phyloP scores from a whole-genome alignment of 2,113 vertebrate genomes.

The Turdus rufiventris region DNA sequence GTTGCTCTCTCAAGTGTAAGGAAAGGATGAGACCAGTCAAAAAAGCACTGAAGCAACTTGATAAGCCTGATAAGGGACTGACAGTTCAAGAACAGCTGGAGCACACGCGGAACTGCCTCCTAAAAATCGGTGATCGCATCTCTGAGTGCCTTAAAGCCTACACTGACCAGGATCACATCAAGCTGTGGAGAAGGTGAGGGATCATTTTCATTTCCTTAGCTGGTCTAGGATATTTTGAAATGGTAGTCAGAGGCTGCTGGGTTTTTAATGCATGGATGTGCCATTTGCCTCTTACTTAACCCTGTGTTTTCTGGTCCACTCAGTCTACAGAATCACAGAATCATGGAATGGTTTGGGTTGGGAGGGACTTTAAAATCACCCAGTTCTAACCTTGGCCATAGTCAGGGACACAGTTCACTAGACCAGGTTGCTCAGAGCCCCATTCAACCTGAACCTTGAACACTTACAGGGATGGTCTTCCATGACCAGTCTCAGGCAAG shows the following conservation, averaged over 20 bases:
- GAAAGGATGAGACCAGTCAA: conserved; percentile 98
- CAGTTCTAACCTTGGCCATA: background rate
- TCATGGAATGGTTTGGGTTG: background rate
- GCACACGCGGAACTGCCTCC: conserved; percentile 92
- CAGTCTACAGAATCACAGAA: background rate
- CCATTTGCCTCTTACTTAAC: background rate
- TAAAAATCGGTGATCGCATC: conserved; percentile 97
- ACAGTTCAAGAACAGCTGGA: conserved; percentile 93
- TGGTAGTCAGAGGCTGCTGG: background rate
- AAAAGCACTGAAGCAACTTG: conserved; percentile 95
- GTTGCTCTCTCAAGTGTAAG: conserved; percentile 82
- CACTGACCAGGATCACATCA: conserved; percentile 90
- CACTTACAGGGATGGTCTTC: background rate
- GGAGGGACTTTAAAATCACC: background rate
- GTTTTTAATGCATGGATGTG: background rate
- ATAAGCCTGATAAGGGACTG: conserved; percentile 95
- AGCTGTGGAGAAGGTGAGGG: conserved; percentile 88
- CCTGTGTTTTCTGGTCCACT: background rate
- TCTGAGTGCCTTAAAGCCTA: conserved; percentile 96
- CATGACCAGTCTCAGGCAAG: background rate
- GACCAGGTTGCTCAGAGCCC: background rate
- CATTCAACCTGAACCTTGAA: background rate
- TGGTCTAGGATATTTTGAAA: background rate
- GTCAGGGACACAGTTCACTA: background rate
- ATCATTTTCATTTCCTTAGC: background rate